A percentile compares a stretch with the other conserved stretches of the same genome.
Conservation (phyloP, 2,888 invertebrate genomes). For the Acrobasis suavella region DNA sequence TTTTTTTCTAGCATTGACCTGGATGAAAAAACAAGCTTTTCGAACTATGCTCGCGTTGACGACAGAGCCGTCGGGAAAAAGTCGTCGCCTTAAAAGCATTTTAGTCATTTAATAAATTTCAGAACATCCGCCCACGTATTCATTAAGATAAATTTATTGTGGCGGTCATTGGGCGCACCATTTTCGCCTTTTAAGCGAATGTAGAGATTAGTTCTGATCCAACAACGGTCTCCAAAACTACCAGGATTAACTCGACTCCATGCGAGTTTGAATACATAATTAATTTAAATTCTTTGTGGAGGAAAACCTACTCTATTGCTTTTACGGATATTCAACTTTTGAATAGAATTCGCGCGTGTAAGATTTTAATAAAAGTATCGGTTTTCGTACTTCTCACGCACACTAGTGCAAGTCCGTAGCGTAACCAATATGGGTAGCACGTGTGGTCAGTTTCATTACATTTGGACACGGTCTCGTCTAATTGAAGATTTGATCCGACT, state of each 20-base stretch:
- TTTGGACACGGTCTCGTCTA: constrained; percentile 7
- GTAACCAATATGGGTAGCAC: constrained; percentile 16
- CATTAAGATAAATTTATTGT: not conserved
- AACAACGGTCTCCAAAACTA: constrained; percentile 9
- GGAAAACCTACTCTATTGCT: constrained; percentile 13
- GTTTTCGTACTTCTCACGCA: not conserved
- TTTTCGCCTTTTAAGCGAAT: constrained; percentile 17
- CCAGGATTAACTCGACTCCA: constrained; percentile 6
- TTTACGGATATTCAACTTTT: constrained; percentile 7
- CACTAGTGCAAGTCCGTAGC: constrained; percentile 4
- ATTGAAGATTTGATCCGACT: constrained; percentile 12
- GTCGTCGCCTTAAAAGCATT: no score
- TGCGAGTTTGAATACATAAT: constrained; percentile 13
- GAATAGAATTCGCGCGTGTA: not conserved
- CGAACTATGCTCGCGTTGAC: no score
- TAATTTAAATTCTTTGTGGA: constrained; percentile 17
- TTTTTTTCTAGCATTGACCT: no score
- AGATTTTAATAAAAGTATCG: constrained; percentile 15
- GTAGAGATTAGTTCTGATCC: constrained; percentile 14
- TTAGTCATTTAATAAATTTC: not conserved
- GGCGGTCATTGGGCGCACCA: constrained; percentile 3
- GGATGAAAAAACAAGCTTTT: no score
- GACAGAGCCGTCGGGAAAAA: no score
- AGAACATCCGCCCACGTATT: not conserved
- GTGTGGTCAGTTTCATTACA: constrained; percentile 20